A percentile compares a stretch with the other conserved stretches of the same genome.
phyloP scores from a whole-genome alignment of 37 sponge, comb jelly and placozoan genomes.

The Halisarca cf. caerulea region DNA sequence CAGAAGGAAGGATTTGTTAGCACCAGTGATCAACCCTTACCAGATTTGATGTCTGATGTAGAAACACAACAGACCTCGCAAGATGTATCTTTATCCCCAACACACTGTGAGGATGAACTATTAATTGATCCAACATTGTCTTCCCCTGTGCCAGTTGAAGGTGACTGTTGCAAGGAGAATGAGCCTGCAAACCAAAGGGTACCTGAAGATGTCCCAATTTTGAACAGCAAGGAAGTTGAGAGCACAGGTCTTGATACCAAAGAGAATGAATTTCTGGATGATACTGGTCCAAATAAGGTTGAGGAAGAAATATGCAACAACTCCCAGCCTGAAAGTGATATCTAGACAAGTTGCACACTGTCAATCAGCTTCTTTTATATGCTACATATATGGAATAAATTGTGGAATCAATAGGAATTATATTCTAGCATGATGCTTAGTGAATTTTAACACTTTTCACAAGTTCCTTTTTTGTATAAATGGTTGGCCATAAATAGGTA shows the following conservation, averaged over 20 bases:
- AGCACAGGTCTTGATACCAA: not conserved
- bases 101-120: slow-evolving; percentile 47
- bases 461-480: too few species aligned
- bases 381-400: too few species aligned
- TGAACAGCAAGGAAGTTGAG: not conserved
- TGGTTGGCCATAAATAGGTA: too few species aligned
- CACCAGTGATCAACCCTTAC: not conserved
- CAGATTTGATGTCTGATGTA: not conserved
- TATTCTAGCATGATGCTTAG: too few species aligned
- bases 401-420: too few species aligned
- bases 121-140: not conserved
- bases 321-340: too few species aligned
- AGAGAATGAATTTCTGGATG: too few species aligned
- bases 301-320: too few species aligned
- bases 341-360: too few species aligned
- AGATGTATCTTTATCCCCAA: slow-evolving; percentile 55
- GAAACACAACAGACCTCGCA: slow-evolving; percentile 38
- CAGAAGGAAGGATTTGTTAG: not conserved
- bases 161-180: not conserved
- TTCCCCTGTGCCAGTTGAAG: not conserved
- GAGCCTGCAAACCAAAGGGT: not conserved
- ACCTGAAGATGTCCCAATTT: not conserved
- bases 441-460: too few species aligned
- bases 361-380: too few species aligned
- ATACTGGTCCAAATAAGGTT: too few species aligned